Evolutionary conservation across 2,888 invertebrate genomes (phyloP).

Genomic region (Papilio protenor): DNA sequence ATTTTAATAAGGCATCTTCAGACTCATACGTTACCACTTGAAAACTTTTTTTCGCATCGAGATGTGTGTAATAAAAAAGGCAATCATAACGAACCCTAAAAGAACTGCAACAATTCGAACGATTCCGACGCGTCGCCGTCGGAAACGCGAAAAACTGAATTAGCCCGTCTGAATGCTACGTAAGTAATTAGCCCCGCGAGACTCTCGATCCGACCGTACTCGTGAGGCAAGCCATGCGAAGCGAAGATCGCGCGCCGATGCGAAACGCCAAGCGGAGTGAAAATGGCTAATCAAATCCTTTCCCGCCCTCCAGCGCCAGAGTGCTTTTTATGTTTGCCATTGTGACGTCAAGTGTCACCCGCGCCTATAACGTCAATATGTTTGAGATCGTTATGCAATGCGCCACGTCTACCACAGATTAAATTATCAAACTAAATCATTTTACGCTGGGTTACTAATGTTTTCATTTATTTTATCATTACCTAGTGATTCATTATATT

Average conservation of each 20-base stretch:
- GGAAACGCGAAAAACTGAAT: conserved; percentile 79
- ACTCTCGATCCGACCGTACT: conserved; percentile 80
- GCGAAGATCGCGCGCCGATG: conserved; percentile 78
- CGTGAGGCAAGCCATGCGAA: conserved; percentile 79
- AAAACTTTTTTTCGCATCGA: conserved; percentile 30
- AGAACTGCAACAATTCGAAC: conserved; percentile 51
- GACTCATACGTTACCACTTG: conserved; percentile 17
- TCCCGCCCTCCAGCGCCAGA: conserved; percentile 75
- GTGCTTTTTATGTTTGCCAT: conserved; percentile 80
- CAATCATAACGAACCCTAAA: conserved; percentile 46
- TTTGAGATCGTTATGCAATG: conserved; percentile 45
- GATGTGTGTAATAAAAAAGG: conserved; percentile 31
- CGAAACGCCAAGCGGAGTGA: conserved; percentile 69
- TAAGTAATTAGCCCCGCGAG: conserved; percentile 84
- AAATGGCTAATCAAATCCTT: conserved; percentile 84
- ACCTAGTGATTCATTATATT: conserved; percentile 37
- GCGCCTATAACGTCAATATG: conserved; percentile 53
- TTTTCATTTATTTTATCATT: neutral
- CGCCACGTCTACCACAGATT: conserved; percentile 19
- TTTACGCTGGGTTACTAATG: neutral
- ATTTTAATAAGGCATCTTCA: conserved; percentile 22
- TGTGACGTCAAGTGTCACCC: conserved; percentile 78
- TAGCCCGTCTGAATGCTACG: conserved; percentile 80
- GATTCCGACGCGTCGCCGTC: conserved; percentile 68
- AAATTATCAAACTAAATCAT: neutral